These are phyloP conservation scores for Gila robusta DNA, from an alignment of 2,797 vertebrate genomes.

Conservation along the genomic window DNA sequence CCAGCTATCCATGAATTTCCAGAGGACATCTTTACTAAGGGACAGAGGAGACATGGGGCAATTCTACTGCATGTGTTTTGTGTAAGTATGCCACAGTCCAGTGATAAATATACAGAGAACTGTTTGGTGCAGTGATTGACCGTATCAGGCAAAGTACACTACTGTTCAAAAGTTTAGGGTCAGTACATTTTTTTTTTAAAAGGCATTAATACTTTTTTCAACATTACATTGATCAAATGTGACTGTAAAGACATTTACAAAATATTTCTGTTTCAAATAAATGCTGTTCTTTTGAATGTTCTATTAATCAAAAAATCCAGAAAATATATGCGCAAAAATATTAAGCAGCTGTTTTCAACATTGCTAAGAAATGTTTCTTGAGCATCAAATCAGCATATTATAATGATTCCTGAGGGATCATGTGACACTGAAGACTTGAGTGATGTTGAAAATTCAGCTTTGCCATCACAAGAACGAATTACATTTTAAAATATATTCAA, in stretches of 20 bases:
- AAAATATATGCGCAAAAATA: background rate
- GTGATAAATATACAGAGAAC: background rate
- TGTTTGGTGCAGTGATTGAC: background rate
- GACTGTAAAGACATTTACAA: background rate
- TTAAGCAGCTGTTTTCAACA: background rate
- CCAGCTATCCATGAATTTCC: slow-evolving; percentile 82
- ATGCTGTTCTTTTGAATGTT: background rate
- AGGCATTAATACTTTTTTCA: background rate
- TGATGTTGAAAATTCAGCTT: background rate
- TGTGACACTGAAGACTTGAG: background rate
- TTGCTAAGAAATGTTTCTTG: background rate
- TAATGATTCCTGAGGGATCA: background rate
- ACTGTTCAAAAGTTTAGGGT: background rate
- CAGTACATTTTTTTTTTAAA: no score
- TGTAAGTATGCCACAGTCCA: slow-evolving; percentile 72
- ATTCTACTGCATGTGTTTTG: slow-evolving; percentile 81
- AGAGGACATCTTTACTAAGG: slow-evolving; percentile 78
- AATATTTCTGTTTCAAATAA: background rate
- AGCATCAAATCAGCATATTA: background rate
- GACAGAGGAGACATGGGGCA: slow-evolving; percentile 79
- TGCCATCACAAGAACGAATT: background rate
- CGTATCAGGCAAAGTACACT: background rate
- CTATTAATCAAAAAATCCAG: background rate
- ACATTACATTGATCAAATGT: background rate
- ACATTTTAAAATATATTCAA: background rate